Evolutionary conservation across 2,113 vertebrate species (phyloP), one percentile per base, ranked within the genome.

Genomic region (Laticauda colubrina): DNA sequence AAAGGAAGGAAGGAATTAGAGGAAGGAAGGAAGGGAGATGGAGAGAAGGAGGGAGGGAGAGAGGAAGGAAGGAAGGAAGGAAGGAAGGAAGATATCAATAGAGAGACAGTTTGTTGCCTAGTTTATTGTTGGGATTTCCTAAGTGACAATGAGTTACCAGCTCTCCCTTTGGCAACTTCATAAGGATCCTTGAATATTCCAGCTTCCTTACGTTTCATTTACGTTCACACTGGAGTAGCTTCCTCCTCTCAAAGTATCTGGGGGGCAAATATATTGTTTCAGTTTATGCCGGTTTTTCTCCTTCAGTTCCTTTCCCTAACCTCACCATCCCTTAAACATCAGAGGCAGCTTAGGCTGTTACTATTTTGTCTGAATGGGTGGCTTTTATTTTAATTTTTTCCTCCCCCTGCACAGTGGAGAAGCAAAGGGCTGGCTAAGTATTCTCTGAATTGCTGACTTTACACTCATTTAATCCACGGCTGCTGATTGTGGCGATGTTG

Each of bases 171-270:
- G 0, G 0, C 85, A 55, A 21, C 64, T 0, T 90, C 87, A 0
- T 4, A 48, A 8, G 11, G 0, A 3, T 90, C n/a, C 15, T 15
- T 24, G 23, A 39, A 59, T n/a, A n/a, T n/a, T n/a, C n/a, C n/a
- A n/a, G n/a, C n/a, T n/a, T n/a, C 0, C 0, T 0, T 0, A 89
- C 8, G 7, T n/a, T 94, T 87, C 29, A 57, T 93, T 91, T 29
- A 0, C 10, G 15, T 0, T 2, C 10, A 0, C 0, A 2, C 43
- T 43, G 0, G 43, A n/a, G 0, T 51, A 18, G 57, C 2, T 86
- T 20, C 75, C 43, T 23, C 34, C 51, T 26, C 87, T 26, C 69
- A 12, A 11, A 57, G 90, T 92, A 56, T 56, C 88, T n/a, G 8
- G 1, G 0, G 24, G 53, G 0, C 9, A 53, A 0, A 23, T 85